A percentile compares a stretch with the other conserved stretches of the same genome.
Evolutionary conservation across 2,797 vertebrate genomes (phyloP).

Genomic region (Eupleurogrammus muticus): DNA sequence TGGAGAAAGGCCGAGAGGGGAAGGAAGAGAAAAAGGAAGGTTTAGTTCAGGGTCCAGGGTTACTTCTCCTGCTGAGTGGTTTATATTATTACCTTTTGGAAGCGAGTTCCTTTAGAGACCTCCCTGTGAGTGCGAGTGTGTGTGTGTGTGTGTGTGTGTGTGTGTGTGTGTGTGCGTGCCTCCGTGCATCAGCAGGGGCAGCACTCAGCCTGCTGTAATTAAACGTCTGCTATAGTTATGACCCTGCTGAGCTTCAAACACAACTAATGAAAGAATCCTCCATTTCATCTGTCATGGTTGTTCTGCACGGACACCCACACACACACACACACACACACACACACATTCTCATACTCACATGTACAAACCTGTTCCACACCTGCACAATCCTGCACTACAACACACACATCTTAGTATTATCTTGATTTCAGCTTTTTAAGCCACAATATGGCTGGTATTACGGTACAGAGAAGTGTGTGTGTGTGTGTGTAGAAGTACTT

Average conservation of each 20-base stretch:
- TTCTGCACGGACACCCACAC: constrained; percentile 10
- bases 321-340: constrained; percentile 2
- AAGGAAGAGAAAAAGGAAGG: constrained; percentile 29
- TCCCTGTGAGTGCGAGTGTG: constrained; percentile 36
- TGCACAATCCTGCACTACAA: background rate
- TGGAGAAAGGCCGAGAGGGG: constrained; percentile 37
- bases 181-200: constrained; percentile 43
- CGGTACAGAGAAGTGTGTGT: background rate
- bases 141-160: constrained; percentile 21
- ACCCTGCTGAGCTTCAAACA: constrained; percentile 72
- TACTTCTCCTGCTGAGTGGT: constrained; percentile 68
- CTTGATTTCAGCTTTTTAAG: constrained; percentile 3
- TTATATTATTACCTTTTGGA: constrained; percentile 72
- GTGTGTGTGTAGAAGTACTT: constrained; percentile 36
- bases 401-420: background rate
- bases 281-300: constrained; percentile 66
- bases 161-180: constrained; percentile 19
- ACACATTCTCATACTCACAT: background rate
- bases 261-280: constrained; percentile 77
- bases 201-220: constrained; percentile 71
- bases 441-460: background rate
- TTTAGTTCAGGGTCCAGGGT: constrained; percentile 35
- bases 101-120: constrained; percentile 62
- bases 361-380: background rate
- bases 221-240: constrained; percentile 71